Conservation (phyloP, 2,888 invertebrate genomes). For the Tetrapedia diversipes region DNA sequence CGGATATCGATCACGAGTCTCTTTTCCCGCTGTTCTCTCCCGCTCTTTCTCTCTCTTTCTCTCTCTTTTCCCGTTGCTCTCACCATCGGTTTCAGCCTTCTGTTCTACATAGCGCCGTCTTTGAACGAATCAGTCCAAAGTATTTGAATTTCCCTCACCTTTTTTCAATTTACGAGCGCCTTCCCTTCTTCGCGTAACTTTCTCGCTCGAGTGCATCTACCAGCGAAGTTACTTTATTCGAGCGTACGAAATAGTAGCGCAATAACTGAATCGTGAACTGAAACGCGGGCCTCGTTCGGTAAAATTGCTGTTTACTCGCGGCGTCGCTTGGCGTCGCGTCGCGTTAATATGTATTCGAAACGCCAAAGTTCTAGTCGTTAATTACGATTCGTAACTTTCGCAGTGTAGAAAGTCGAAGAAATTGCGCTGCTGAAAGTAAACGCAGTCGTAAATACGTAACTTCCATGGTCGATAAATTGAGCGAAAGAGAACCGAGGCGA, state of each 20-base stretch:
- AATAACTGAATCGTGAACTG: neutral
- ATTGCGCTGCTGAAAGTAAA: neutral
- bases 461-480: neutral
- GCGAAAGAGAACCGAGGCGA: neutral
- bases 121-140: too few species aligned
- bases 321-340: neutral
- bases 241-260: too few species aligned
- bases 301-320: constrained; percentile 1
- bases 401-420: neutral
- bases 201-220: too few species aligned
- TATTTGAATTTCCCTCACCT: too few species aligned
- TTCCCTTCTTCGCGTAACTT: too few species aligned
- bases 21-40: too few species aligned
- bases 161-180: too few species aligned
- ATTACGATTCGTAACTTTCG: constrained; percentile 9
- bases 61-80: neutral
- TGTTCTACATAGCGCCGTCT: neutral
- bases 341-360: constrained; percentile 1
- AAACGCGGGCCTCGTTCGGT: neutral
- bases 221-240: too few species aligned
- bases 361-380: constrained; percentile 1
- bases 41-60: too few species aligned
- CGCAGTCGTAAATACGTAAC: neutral
- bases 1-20: constrained; percentile 44
- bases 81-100: neutral